Base-by-base conservation (phyloP, 92 coral and sea anemone genomes). In the Palythoa grandis region DNA sequence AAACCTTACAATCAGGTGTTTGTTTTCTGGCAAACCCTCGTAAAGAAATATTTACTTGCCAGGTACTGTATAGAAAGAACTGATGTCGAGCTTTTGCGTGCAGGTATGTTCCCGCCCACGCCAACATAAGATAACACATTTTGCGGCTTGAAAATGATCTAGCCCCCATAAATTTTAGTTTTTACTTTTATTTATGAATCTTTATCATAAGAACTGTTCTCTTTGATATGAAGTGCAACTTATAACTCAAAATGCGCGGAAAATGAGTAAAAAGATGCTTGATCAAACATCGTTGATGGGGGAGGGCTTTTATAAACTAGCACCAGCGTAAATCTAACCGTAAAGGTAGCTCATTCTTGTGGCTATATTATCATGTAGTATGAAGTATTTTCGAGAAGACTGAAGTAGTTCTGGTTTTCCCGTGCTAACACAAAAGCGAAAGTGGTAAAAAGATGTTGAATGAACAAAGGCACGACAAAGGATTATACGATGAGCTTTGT, bases 381-480 rank as follows among this genome's bases (percentile, higher is more conserved):
- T 76, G 66, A 25, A 76, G 53, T 52, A 53, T 38, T 52, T 54
- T 16, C n/a, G 23, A 15, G 25, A 10, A 75, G 20, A 22, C 65
- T 19, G 48, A 13, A 24, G 39, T 54, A 17, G 11, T 11, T 20
- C 17, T 52, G 79, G 79, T 54, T 54, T 13, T 76, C 82, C n/a
- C 14, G 23, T 53, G 63, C 48, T 76, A 24, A 58, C 50, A 76
- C 82, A 56, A 76, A 76, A 75, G 38, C n/a, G 43, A 75, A 75
- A 20, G 61, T 75, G 23, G 9, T 10, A 50, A 52, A 58, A 35
- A 56, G 68, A 25, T n/a, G 22, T 56, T 79, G 84, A 10, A 65
- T 80, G 60, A 73, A 80, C 85, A 80, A 80, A 65, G 74, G 20
- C 9, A 4, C 13, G 63, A 65, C 85, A 80, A 66, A 80, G 57